phyloP scores from a whole-genome alignment of 2,113 vertebrate genomes.

The Pomatorhinus ruficollis region DNA sequence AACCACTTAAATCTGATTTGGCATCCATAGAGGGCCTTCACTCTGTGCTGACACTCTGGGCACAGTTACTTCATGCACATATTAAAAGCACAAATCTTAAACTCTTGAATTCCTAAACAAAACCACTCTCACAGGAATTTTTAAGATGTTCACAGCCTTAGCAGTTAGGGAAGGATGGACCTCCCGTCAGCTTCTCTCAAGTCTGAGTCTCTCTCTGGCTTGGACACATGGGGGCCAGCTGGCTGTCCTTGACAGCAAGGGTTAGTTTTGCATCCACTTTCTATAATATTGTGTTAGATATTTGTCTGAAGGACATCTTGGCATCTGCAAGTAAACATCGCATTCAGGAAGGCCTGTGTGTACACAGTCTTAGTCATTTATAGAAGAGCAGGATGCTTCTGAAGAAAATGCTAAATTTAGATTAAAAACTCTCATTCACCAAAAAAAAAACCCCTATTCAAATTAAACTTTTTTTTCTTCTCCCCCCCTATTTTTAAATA shows the following conservation, averaged over 20 bases:
- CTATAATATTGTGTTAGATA: not conserved
- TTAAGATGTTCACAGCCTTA: not conserved
- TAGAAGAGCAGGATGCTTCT: slow-evolving; percentile 21
- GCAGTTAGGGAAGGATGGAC: not conserved
- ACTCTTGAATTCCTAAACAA: not conserved
- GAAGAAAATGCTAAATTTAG: slow-evolving; percentile 39
- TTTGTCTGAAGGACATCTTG: slow-evolving; percentile 39
- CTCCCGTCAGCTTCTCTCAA: not conserved
- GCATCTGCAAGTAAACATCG: slow-evolving; percentile 46
- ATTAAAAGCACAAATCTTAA: not conserved
- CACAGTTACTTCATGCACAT: not conserved
- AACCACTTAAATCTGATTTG: not conserved
- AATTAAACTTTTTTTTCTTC: not conserved
- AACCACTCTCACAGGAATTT: not conserved
- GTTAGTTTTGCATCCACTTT: not conserved
- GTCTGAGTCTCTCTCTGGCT: not conserved
- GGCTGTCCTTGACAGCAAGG: not conserved
- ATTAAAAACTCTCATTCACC: not conserved
- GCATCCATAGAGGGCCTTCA: not conserved
- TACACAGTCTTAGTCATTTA: slow-evolving; percentile 3
- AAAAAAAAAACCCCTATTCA: not conserved
- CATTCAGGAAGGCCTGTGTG: slow-evolving; percentile 13
- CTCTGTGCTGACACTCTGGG: not conserved
- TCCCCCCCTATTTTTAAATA: not conserved
- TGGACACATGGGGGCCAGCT: slow-evolving; percentile 21